Percentiles rank a stretch among this genome's conserved stretches.
Conservation (phyloP, 2,113 vertebrate genomes). For the Vulpes lagopus region DNA sequence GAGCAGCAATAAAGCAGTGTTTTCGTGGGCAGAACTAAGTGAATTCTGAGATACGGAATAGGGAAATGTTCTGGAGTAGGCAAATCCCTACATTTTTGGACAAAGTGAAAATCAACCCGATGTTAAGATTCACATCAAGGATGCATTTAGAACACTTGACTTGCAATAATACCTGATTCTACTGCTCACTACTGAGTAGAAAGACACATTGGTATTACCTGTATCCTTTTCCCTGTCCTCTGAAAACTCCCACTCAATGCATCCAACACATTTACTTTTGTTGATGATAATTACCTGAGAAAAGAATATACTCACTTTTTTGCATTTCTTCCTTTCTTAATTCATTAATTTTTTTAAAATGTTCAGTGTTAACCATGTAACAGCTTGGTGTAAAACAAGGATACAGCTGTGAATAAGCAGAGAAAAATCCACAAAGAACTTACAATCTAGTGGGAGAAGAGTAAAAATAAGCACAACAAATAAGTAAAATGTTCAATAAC, state of each 20-base stretch:
- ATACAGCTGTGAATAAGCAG: neutral
- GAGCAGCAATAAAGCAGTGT: neutral
- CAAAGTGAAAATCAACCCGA: neutral
- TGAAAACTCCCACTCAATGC: rapidly evolving
- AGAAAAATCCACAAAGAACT: neutral
- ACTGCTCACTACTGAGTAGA: neutral
- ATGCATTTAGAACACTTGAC: too few species aligned
- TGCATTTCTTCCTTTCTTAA: neutral
- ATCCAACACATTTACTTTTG: neutral
- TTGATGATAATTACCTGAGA: neutral
- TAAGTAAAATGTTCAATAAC: neutral
- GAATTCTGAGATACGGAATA: neutral
- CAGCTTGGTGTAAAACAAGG: neutral
- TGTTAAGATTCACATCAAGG: neutral
- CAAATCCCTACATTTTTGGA: neutral
- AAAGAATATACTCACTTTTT: neutral
- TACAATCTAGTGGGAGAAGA: neutral
- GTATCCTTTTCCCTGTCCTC: too few species aligned
- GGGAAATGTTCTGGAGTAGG: neutral
- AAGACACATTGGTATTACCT: neutral
- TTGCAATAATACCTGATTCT: rapidly evolving
- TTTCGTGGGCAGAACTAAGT: neutral
- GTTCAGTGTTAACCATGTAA: neutral
- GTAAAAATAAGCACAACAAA: neutral
- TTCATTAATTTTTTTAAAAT: neutral